Evolutionary conservation across 2,797 vertebrate species (phyloP).

Genomic region (Florisuga fusca): DNA sequence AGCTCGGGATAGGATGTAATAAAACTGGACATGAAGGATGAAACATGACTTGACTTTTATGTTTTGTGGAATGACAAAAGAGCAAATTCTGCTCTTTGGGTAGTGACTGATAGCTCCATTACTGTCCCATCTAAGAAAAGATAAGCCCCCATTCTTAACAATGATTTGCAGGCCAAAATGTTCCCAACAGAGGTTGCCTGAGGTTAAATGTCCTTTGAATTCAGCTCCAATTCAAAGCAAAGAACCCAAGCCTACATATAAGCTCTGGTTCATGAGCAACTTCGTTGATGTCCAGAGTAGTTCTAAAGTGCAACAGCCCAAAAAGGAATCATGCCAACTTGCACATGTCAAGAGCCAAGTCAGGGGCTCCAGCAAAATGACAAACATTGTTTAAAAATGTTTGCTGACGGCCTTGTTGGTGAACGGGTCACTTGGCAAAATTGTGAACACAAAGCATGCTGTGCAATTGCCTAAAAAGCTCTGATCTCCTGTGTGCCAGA

Average conservation of each 20-base stretch:
- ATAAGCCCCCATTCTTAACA: background rate
- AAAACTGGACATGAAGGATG: background rate
- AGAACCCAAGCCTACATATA: accelerated
- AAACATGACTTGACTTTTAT: background rate
- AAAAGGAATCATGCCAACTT: background rate
- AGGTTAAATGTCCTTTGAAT: background rate
- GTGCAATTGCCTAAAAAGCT: conserved; percentile 19
- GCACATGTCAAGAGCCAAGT: background rate
- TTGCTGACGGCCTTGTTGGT: conserved; percentile 53
- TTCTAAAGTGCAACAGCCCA: background rate
- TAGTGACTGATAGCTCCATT: background rate
- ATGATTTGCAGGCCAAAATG: background rate
- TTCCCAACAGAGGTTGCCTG: background rate
- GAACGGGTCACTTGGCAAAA: conserved; percentile 57
- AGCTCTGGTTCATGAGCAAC: background rate
- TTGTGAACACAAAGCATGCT: background rate
- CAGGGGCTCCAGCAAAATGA: background rate
- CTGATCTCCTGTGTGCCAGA: background rate
- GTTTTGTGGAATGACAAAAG: background rate
- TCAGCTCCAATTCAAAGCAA: background rate
- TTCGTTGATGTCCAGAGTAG: accelerated
- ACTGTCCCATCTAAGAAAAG: background rate
- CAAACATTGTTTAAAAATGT: conserved; percentile 48
- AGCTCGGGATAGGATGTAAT: background rate
- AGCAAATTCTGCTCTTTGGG: background rate